These are phyloP conservation scores for Tinamus major DNA, from an alignment of 2,797 vertebrate species.

Conservation along the genomic window DNA sequence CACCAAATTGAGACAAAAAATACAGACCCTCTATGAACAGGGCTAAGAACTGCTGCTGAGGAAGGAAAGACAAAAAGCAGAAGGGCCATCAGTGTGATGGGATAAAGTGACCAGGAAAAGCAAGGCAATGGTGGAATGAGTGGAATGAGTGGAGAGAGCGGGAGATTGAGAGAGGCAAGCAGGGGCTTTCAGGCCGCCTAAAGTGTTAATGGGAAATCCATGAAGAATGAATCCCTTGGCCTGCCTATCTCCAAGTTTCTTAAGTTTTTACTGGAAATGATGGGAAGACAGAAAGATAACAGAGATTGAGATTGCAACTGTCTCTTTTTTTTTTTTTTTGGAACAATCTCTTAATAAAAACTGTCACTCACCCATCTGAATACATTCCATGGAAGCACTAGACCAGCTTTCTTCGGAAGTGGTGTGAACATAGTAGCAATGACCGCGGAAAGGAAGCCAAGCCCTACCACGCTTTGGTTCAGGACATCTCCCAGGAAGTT, in stretches of 20 bases:
- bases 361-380: constrained; percentile 84
- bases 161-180: background rate
- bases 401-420: constrained; percentile 83
- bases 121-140: background rate
- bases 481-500: constrained; percentile 90
- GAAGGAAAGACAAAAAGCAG: background rate
- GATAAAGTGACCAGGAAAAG: background rate
- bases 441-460: constrained; percentile 92
- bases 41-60: background rate
- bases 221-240: background rate
- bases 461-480: constrained; percentile 74
- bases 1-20: background rate
- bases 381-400: constrained; percentile 87
- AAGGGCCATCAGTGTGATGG: background rate
- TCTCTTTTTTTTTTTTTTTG: background rate
- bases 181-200: background rate
- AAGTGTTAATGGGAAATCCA: background rate
- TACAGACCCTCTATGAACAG: background rate
- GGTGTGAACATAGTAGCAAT: constrained; percentile 88
- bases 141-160: background rate
- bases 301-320: background rate
- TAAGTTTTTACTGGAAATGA: background rate
- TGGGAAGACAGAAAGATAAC: background rate
- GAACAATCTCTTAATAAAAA: background rate
- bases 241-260: background rate